Evolutionary conservation across 2,113 vertebrate genomes (phyloP).

Genomic region (Mesocricetus auratus): DNA sequence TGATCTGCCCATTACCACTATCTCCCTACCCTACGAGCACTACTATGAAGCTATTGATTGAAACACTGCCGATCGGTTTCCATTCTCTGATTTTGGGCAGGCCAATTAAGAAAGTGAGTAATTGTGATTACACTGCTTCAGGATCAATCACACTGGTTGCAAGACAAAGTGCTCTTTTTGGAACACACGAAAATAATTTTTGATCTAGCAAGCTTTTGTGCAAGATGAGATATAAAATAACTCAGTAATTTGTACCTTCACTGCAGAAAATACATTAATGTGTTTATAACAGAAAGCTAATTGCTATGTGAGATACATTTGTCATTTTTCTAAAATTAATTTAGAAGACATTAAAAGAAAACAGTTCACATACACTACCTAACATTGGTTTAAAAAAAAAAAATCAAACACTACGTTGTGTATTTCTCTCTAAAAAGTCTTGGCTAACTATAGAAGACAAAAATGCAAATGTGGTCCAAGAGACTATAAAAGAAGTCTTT

Average conservation of each 20-base stretch:
- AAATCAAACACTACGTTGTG: constrained; percentile 30
- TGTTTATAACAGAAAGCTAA: constrained; percentile 45
- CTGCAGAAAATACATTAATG: constrained; percentile 46
- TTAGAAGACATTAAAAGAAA: constrained; percentile 57
- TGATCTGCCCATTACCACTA: constrained; percentile 93
- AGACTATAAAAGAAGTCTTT: constrained; percentile 22
- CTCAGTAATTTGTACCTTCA: constrained; percentile 57
- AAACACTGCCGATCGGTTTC: constrained; percentile 94
- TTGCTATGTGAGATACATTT: constrained; percentile 53
- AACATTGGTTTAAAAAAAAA: constrained; percentile 68
- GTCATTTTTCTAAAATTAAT: constrained; percentile 53
- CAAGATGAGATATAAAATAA: constrained; percentile 82
- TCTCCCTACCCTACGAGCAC: constrained; percentile 90
- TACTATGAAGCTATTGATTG: constrained; percentile 97
- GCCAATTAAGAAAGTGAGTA: constrained; percentile 99
- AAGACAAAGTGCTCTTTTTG: constrained; percentile 91
- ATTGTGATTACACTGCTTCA: constrained; percentile 97
- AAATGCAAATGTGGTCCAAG: constrained; percentile 3
- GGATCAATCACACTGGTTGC: constrained; percentile 96
- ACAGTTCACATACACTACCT: background rate
- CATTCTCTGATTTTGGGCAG: constrained; percentile 97
- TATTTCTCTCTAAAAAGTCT: background rate
- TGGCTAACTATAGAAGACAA: constrained; percentile 47
- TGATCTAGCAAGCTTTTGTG: constrained; percentile 83
- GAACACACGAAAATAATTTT: constrained; percentile 86